Percentiles rank a stretch among this genome's conserved stretches.
Conservation (phyloP, 2,888 invertebrate species). For the Selenia dentaria region DNA sequence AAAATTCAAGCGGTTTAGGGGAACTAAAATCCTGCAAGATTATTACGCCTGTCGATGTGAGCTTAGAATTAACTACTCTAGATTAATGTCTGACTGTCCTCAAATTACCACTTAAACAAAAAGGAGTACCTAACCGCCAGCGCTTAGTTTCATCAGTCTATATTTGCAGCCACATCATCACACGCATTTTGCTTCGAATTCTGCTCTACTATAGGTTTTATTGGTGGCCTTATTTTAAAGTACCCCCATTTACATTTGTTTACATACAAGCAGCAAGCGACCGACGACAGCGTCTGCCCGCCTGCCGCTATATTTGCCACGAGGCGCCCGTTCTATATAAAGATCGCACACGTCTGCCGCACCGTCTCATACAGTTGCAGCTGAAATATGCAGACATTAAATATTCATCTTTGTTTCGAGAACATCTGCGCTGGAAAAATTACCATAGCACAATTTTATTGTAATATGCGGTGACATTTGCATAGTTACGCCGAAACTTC, state of each 20-base stretch:
- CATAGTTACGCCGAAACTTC: neutral
- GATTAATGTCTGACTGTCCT: neutral
- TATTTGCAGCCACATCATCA: constrained; percentile 10
- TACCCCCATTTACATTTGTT: constrained; percentile 23
- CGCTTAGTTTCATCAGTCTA: constrained; percentile 5
- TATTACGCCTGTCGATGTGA: no score
- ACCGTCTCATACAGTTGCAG: constrained; percentile 54
- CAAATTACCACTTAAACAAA: neutral
- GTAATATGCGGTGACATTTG: neutral
- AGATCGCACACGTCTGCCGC: constrained; percentile 66
- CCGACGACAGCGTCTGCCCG: constrained; percentile 45
- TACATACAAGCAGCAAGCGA: constrained; percentile 27
- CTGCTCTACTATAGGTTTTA: constrained; percentile 7
- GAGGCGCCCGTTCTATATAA: constrained; percentile 67
- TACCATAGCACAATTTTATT: constrained; percentile 2
- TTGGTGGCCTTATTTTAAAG: no score
- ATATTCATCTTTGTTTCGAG: constrained; percentile 17
- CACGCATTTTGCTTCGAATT: constrained; percentile 1
- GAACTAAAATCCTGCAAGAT: no score
- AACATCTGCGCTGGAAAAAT: constrained; percentile 16
- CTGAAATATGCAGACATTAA: constrained; percentile 19
- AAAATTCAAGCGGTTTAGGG: no score
- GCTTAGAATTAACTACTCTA: neutral
- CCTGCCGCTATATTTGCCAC: constrained; percentile 61
- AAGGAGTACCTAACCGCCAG: constrained; percentile 4